A percentile compares a stretch with the other conserved stretches of the same genome.
These are phyloP conservation scores for Pantherophis alleghaniensis DNA, from an alignment of 2,797 vertebrate genomes.

Conservation along the genomic window DNA sequence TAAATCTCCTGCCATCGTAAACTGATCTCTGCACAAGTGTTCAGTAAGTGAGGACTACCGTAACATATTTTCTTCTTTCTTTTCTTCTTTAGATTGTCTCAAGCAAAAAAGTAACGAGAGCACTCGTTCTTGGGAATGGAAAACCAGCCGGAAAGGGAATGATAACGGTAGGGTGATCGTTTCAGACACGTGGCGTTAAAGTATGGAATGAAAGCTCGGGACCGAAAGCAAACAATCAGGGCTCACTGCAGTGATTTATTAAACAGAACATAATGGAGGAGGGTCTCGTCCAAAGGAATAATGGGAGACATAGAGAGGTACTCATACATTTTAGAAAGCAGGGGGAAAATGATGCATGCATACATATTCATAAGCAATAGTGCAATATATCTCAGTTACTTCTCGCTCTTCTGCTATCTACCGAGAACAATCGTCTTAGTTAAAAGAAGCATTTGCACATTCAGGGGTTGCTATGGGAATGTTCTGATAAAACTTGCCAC, in stretches of 20 bases:
- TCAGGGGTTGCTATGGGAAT: not conserved
- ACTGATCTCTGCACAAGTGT: not conserved
- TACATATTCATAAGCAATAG: not conserved
- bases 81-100: conserved; percentile 85
- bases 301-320: not conserved
- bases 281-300: not conserved
- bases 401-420: not conserved
- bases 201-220: not conserved
- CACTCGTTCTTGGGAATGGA: conserved; percentile 88
- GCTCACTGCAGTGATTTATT: not conserved
- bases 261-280: not conserved
- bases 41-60: not conserved
- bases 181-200: not conserved
- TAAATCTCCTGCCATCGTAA: not conserved
- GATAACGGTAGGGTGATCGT: conserved; percentile 78
- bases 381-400: not conserved
- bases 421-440: not conserved
- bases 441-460: not conserved
- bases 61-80: conserved; percentile 20
- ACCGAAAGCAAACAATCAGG: not conserved
- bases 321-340: not conserved
- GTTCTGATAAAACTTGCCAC: not conserved
- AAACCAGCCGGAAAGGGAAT: conserved; percentile 95
- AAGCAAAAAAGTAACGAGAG: conserved; percentile 93
- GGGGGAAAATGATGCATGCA: not conserved